A percentile compares a stretch with the other conserved stretches of the same genome.
These are phyloP conservation scores for Pristionchus mayeri DNA, from an alignment of 2,888 invertebrate species.

Conservation along the genomic window DNA sequence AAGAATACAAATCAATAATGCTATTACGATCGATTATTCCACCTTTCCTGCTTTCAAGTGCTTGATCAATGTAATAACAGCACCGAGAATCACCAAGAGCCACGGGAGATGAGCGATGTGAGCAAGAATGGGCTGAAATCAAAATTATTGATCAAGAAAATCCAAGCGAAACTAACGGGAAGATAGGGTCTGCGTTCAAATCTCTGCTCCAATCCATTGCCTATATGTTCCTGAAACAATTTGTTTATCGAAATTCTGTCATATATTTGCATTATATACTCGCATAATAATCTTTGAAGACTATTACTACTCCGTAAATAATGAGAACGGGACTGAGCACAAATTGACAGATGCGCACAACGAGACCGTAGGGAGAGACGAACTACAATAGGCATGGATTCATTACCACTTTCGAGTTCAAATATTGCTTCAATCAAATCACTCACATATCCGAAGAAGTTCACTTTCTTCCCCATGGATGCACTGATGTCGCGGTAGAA, in stretches of 20 bases:
- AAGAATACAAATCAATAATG: too few species aligned
- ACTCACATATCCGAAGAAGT: slow-evolving; percentile 16
- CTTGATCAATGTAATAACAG: neutral
- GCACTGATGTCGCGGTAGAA: slow-evolving; percentile 15
- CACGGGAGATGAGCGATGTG: neutral
- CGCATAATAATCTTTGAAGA: neutral
- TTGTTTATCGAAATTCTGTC: too few species aligned
- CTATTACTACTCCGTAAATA: neutral
- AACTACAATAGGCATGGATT: neutral
- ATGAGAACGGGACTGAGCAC: neutral
- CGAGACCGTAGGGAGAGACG: neutral
- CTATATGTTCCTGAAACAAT: too few species aligned
- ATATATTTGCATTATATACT: too few species aligned
- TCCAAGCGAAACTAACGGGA: neutral
- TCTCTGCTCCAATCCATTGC: neutral
- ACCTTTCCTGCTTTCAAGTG: neutral
- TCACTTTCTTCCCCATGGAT: slow-evolving; percentile 1
- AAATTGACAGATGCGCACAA: neutral
- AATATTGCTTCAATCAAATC: too few species aligned
- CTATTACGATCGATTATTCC: neutral
- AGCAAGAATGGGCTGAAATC: neutral
- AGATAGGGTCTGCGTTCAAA: neutral
- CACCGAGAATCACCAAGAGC: neutral
- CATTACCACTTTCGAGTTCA: too few species aligned
- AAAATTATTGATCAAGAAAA: neutral